Evolutionary conservation across 64 coral and sea anemone genomes (phyloP).

Genomic region (Stichodactyla helianthus): DNA sequence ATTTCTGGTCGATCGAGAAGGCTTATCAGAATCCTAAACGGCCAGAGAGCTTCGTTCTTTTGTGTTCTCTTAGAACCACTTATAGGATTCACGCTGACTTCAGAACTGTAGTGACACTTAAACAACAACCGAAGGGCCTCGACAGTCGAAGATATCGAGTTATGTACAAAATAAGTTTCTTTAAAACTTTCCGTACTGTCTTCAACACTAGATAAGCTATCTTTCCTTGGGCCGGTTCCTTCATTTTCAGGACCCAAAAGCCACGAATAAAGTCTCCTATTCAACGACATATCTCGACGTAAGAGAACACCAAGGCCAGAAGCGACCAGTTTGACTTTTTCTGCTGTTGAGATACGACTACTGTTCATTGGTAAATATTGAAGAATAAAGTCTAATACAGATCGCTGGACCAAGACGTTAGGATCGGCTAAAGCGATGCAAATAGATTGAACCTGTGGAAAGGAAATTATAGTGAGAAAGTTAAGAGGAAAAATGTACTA

Average conservation of each 20-base stretch:
- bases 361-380: slow-evolving; percentile 51
- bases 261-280: slow-evolving; percentile 86
- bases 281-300: slow-evolving; percentile 90
- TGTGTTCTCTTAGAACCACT: slow-evolving; percentile 35
- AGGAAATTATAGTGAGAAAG: background rate
- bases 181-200: slow-evolving; percentile 20
- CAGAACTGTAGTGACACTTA: background rate
- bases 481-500: too few species aligned
- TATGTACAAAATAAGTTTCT: slow-evolving; percentile 56
- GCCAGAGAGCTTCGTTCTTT: slow-evolving; percentile 61
- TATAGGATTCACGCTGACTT: background rate
- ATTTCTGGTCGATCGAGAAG: slow-evolving; percentile 94
- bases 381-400: slow-evolving; percentile 68
- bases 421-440: slow-evolving; percentile 59
- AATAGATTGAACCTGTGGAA: slow-evolving; percentile 58
- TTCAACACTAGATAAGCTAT: slow-evolving; percentile 69
- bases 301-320: slow-evolving; percentile 65
- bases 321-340: slow-evolving; percentile 51
- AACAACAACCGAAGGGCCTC: slow-evolving; percentile 61
- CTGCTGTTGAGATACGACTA: background rate
- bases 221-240: slow-evolving; percentile 11
- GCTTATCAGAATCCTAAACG: slow-evolving; percentile 80
- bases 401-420: slow-evolving; percentile 82
- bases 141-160: slow-evolving; percentile 50
- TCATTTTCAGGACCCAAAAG: slow-evolving; percentile 45